Evolutionary conservation across 2,888 invertebrate species (phyloP).

Genomic region (Morpho achilles): DNA sequence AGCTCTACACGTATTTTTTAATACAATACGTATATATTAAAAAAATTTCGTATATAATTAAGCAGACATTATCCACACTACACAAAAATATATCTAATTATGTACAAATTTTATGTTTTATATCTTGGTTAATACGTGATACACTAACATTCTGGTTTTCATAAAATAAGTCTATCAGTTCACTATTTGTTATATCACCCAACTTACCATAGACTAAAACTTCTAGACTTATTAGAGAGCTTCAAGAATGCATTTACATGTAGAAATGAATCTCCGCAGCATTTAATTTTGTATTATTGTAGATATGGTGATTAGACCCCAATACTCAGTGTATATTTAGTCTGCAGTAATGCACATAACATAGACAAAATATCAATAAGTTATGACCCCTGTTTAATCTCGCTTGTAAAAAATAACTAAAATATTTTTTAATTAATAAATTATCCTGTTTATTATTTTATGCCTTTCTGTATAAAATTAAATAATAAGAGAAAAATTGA

Average conservation of each 20-base stretch:
- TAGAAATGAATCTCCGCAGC: slow-evolving; percentile 61
- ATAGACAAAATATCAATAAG: slow-evolving; percentile 1
- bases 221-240: slow-evolving; percentile 65
- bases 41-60: no score
- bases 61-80: no score
- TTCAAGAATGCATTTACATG: slow-evolving; percentile 55
- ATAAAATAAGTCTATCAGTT: slow-evolving; percentile 13
- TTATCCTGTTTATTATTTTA: no score
- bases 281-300: slow-evolving; percentile 67
- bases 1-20: no score
- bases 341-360: slow-evolving; percentile 11
- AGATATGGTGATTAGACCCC: slow-evolving; percentile 62
- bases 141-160: no score
- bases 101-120: no score
- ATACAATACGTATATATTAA: no score
- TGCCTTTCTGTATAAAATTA: no score
- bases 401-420: background rate
- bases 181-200: slow-evolving; percentile 19
- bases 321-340: slow-evolving; percentile 45
- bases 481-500: no score
- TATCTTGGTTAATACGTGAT: no score
- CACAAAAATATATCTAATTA: no score
- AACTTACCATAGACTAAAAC: slow-evolving; percentile 55
- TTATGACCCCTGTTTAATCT: background rate
- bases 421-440: background rate